phyloP scores from a whole-genome alignment of 1,140 invertebrate genomes.

The Brachionus rotundiformis region DNA sequence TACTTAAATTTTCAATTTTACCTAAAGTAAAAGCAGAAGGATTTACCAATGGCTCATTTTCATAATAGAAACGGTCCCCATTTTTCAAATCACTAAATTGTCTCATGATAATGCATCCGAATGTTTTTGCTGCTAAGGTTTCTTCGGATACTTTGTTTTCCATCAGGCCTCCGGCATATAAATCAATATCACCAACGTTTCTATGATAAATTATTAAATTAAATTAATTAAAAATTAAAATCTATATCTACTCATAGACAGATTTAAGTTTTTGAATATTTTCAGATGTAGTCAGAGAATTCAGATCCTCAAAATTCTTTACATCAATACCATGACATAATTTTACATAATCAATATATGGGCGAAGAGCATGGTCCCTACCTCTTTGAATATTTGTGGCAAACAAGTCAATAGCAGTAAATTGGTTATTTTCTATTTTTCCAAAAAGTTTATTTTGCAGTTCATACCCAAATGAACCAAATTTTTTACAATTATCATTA shows the following conservation, averaged over 20 bases:
- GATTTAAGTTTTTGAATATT: background rate
- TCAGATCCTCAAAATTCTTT: constrained; percentile 22
- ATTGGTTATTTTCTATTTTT: background rate
- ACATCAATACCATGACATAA: constrained; percentile 19
- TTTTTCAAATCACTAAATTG: constrained; percentile 84
- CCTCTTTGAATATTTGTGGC: constrained; percentile 25
- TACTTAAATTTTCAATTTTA: no score
- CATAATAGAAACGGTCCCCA: constrained; percentile 92
- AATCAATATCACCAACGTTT: constrained; percentile 50
- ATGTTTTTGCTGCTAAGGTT: constrained; percentile 70
- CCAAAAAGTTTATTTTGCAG: constrained; percentile 42
- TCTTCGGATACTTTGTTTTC: constrained; percentile 65
- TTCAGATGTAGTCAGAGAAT: background rate
- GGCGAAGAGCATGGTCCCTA: constrained; percentile 16
- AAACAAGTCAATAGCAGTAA: constrained; percentile 9
- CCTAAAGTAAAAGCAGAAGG: constrained; percentile 5
- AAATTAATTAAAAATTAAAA: background rate
- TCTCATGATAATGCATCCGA: constrained; percentile 88
- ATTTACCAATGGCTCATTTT: constrained; percentile 17
- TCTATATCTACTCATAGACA: background rate
- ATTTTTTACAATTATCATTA: background rate
- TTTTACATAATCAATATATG: constrained; percentile 33
- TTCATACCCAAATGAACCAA: constrained; percentile 18
- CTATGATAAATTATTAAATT: background rate
- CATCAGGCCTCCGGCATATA: constrained; percentile 37